Evolutionary conservation across 37 sponge, comb jelly and placozoan species (phyloP).

Genomic region (Cladorhizidae sp.): DNA sequence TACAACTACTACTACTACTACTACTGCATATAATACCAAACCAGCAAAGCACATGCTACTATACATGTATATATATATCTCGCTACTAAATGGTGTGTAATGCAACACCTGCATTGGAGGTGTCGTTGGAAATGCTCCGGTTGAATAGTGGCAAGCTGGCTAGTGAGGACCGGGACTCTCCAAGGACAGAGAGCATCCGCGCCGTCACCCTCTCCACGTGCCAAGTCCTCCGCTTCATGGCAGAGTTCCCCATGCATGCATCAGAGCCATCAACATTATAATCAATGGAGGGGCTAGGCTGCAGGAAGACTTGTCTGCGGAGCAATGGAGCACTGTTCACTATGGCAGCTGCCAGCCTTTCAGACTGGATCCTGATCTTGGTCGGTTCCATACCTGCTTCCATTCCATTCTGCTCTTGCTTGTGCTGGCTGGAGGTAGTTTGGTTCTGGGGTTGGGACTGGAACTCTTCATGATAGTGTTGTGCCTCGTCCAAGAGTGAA

Average conservation of each 20-base stretch:
- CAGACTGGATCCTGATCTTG: conserved; percentile 15
- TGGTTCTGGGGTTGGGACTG: no score
- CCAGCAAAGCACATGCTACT: neutral
- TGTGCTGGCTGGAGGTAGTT: no score
- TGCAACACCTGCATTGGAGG: no score
- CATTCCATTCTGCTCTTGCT: no score
- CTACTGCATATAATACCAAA: no score
- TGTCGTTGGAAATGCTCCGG: conserved; percentile 22
- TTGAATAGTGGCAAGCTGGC: conserved; percentile 1
- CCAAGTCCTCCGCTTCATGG: conserved; percentile 45
- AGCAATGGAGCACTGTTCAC: conserved; percentile 62
- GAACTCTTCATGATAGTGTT: no score
- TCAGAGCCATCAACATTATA: conserved; percentile 5
- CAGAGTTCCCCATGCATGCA: neutral
- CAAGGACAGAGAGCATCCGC: conserved; percentile 1
- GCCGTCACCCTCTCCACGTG: conserved; percentile 55
- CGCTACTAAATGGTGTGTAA: no score
- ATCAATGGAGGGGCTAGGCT: neutral
- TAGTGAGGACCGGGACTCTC: neutral
- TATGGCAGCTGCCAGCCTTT: conserved; percentile 69
- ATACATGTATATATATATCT: neutral
- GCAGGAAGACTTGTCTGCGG: conserved; percentile 53
- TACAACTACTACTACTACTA: no score
- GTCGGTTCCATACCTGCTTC: no score
- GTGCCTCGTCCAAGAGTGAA: no score